These are phyloP conservation scores for Phrynosoma blainvillii DNA, from an alignment of 2,113 vertebrate species.

Conservation along the genomic window DNA sequence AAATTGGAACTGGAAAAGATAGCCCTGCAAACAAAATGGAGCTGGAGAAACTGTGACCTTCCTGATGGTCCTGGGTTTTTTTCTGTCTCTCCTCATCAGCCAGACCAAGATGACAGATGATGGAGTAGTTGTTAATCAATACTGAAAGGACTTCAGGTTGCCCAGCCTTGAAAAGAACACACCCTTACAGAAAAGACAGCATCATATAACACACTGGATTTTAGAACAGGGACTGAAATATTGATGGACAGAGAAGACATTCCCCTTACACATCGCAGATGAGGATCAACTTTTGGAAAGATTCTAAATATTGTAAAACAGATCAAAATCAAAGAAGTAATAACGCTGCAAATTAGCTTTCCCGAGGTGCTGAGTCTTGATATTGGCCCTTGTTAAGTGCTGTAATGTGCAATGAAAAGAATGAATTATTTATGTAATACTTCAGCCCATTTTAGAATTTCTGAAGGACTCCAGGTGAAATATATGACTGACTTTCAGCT, in stretches of 20 bases:
- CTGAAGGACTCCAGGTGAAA: constrained; percentile 45
- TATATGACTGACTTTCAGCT: constrained; percentile 44
- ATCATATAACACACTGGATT: neutral
- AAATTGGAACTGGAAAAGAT: neutral
- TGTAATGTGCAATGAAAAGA: constrained; percentile 42
- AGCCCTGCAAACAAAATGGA: neutral
- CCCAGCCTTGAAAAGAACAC: neutral
- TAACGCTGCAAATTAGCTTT: constrained; percentile 54
- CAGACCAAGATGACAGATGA: neutral
- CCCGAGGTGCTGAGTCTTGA: constrained; percentile 41
- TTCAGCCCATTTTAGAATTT: constrained; percentile 51
- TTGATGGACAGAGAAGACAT: neutral
- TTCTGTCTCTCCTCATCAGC: neutral
- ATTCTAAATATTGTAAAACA: constrained; percentile 37
- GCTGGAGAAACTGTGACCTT: neutral
- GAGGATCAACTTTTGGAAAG: constrained; percentile 51
- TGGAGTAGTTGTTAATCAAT: neutral
- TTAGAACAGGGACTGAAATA: neutral
- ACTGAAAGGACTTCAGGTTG: neutral
- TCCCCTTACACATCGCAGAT: neutral
- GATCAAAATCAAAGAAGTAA: constrained; percentile 49
- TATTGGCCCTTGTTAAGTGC: constrained; percentile 41
- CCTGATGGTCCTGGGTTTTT: neutral
- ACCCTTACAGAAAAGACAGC: too few relatives aligned
- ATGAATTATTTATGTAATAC: constrained; percentile 65